A percentile compares a stretch with the other conserved stretches of the same genome.
Conservation (phyloP, 2,113 vertebrate species). For the Eira barbara region DNA sequence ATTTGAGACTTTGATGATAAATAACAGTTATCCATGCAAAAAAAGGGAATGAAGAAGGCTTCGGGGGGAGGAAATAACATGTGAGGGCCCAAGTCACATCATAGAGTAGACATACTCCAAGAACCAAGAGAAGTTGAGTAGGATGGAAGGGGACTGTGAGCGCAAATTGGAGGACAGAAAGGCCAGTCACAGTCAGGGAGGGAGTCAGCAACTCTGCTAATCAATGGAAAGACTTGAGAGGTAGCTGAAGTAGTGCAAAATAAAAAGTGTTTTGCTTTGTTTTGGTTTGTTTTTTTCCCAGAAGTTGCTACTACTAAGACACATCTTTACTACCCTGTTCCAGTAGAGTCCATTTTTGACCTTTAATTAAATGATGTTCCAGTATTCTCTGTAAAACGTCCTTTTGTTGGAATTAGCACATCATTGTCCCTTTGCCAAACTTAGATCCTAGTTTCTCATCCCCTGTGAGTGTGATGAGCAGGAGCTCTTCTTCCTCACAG, state of each 20-base stretch:
- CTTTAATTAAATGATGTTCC: not conserved
- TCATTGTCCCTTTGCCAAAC: not conserved
- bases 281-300: no score
- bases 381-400: not conserved
- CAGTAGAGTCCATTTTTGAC: not conserved
- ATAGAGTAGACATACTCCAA: not conserved
- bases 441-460: not conserved
- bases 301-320: not conserved
- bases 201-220: no score
- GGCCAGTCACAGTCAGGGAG: no score
- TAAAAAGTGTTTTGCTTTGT: not conserved
- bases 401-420: not conserved
- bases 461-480: not conserved
- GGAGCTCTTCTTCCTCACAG: not conserved
- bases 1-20: not conserved
- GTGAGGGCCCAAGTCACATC: not conserved
- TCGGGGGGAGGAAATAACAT: not conserved
- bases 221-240: not conserved
- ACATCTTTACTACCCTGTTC: not conserved
- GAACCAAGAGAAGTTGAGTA: not conserved
- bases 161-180: not conserved
- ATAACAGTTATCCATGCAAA: not conserved
- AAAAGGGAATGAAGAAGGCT: not conserved
- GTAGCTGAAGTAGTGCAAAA: not conserved
- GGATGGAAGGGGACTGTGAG: not conserved